Conservation (phyloP, 2,113 vertebrate genomes). For the Anoplopoma fimbria region DNA sequence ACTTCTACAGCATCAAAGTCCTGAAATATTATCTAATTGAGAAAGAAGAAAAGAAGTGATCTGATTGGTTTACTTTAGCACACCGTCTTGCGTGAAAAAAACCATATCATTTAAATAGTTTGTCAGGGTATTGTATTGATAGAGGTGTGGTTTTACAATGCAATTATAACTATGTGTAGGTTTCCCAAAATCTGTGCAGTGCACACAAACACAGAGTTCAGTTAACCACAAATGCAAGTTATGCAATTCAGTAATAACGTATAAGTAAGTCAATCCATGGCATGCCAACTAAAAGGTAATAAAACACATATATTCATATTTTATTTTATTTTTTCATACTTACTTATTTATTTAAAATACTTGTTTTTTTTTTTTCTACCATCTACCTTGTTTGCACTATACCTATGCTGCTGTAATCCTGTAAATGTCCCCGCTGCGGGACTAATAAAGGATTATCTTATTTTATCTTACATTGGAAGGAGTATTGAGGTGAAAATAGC, state of each 20-base stretch:
- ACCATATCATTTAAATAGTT: too few relatives aligned
- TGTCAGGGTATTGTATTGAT: not conserved
- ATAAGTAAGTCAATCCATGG: not conserved
- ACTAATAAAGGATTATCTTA: too few relatives aligned
- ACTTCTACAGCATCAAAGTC: not conserved
- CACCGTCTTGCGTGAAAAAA: too few relatives aligned
- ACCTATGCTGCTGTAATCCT: too few relatives aligned
- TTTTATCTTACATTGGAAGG: not conserved
- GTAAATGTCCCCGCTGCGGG: too few relatives aligned
- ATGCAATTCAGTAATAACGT: not conserved
- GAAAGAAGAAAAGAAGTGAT: too few relatives aligned
- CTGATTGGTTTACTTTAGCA: too few relatives aligned
- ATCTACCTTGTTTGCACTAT: too few relatives aligned
- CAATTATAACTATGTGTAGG: accelerated
- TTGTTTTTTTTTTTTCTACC: too few relatives aligned
- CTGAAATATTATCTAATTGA: not conserved
- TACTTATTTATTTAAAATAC: too few relatives aligned
- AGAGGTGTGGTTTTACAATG: not conserved
- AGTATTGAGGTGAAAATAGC: not conserved
- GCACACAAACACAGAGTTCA: not conserved
- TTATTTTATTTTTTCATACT: too few relatives aligned
- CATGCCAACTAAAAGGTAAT: not conserved
- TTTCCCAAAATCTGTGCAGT: not conserved
- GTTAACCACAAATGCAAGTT: too few relatives aligned
- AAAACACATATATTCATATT: not conserved